A percentile compares a stretch with the other conserved stretches of the same genome.
These are phyloP conservation scores for Lepidochrysops patricia DNA, from an alignment of 2,888 invertebrate genomes.

Conservation along the genomic window DNA sequence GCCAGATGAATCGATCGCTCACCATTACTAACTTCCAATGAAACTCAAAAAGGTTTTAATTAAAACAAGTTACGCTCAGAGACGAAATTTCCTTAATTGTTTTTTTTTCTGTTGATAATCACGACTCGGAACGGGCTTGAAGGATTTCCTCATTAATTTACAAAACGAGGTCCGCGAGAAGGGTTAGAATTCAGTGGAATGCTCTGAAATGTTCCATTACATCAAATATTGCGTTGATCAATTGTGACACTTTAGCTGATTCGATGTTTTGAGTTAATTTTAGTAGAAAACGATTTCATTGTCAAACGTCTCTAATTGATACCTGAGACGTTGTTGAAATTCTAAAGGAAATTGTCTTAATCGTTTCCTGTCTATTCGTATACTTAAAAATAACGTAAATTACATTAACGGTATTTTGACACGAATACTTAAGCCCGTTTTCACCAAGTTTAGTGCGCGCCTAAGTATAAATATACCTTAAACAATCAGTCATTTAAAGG, in stretches of 20 bases:
- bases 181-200: slow-evolving; percentile 5
- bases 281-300: not conserved
- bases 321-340: no score
- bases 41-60: slow-evolving; percentile 37
- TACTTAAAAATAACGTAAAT: no score
- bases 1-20: not conserved
- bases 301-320: no score
- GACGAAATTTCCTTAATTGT: slow-evolving; percentile 39
- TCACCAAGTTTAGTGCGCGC: no score
- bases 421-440: no score
- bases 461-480: no score
- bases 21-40: slow-evolving; percentile 10
- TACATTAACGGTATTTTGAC: no score
- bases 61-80: slow-evolving; percentile 43
- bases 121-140: slow-evolving; percentile 31
- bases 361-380: no score
- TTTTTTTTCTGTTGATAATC: slow-evolving; percentile 46
- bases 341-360: no score
- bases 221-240: not conserved
- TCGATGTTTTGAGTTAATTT: not conserved
- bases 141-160: slow-evolving; percentile 44
- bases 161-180: slow-evolving; percentile 33
- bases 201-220: not conserved
- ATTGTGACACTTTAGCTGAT: not conserved
- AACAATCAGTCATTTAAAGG: no score